phyloP scores from a whole-genome alignment of 1,140 invertebrate genomes.

The Ridgeia piscesae region DNA sequence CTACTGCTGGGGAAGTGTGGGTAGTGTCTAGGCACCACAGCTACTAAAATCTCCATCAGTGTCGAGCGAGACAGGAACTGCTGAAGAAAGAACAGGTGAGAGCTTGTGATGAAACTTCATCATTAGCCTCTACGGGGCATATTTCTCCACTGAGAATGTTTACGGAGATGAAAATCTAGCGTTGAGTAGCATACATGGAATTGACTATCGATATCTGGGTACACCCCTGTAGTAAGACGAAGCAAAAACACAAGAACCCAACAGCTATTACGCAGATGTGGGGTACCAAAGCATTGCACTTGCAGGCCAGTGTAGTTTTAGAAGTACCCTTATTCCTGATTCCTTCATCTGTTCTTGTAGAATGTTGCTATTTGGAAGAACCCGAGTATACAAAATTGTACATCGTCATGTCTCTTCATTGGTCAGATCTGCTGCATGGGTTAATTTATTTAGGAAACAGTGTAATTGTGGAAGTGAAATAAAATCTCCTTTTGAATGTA shows the following conservation, averaged over 20 bases:
- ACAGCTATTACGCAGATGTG: no score
- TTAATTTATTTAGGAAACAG: background rate
- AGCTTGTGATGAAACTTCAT: no score
- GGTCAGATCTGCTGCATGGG: background rate
- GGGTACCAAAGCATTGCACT: no score
- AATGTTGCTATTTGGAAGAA: background rate
- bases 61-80: background rate
- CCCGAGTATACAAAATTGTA: background rate
- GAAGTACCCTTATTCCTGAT: background rate
- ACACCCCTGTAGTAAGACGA: no score
- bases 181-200: background rate
- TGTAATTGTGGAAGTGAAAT: background rate
- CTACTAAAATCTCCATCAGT: background rate
- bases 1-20: background rate
- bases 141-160: background rate
- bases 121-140: background rate
- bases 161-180: background rate
- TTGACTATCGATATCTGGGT: no score
- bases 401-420: background rate
- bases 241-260: no score
- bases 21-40: background rate
- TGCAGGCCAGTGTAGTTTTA: no score
- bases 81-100: background rate
- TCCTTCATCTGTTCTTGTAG: background rate
- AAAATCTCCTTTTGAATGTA: background rate